These are phyloP conservation scores for Hydropotes inermis DNA, from an alignment of 2,113 vertebrate species.

Conservation along the genomic window DNA sequence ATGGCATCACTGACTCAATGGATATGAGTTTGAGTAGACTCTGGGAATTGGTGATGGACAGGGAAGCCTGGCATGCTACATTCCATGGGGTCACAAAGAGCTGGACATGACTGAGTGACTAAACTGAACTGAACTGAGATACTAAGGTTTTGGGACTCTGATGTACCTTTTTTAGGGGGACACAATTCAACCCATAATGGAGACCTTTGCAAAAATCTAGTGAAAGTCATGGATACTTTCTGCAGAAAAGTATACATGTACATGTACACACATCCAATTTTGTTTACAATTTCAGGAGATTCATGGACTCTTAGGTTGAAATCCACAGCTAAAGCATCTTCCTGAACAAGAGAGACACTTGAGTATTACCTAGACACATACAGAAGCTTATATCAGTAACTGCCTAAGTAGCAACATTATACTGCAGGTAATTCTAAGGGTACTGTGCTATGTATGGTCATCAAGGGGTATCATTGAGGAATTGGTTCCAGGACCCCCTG, in stretches of 20 bases:
- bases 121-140: background rate
- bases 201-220: conserved; percentile 8
- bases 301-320: background rate
- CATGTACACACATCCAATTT: background rate
- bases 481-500: background rate
- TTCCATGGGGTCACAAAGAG: background rate
- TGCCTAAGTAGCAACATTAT: background rate
- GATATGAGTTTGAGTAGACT: background rate
- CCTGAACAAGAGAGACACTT: background rate
- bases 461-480: background rate
- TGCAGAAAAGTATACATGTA: background rate
- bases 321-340: background rate
- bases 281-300: background rate
- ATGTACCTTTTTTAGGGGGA: background rate
- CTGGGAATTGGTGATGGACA: background rate
- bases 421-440: background rate
- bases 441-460: background rate
- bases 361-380: background rate
- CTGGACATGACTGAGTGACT: background rate
- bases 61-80: background rate
- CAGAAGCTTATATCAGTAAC: background rate
- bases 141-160: background rate
- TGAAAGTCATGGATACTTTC: background rate
- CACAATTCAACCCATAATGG: background rate
- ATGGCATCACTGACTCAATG: background rate